Evolutionary conservation across 2,113 vertebrate genomes (phyloP), one percentile per base, ranked within the genome.

Genomic region (Otolemur garnettii): DNA sequence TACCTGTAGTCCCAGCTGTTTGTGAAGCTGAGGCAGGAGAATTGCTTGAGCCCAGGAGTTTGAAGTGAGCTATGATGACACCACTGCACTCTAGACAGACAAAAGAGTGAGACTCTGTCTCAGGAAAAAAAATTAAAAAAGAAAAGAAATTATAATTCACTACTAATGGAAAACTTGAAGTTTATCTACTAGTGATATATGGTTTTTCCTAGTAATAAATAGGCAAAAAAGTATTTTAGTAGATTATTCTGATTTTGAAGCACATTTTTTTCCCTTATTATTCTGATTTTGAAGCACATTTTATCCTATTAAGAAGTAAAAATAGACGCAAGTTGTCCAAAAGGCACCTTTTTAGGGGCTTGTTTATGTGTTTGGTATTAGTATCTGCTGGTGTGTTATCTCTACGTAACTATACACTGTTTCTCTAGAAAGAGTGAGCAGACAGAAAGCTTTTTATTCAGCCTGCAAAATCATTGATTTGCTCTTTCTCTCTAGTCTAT

Each of bases 131-230:
- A 55, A 38, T 38, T 38, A 38, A 12, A 55, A 55, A 55, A 55
- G 15, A 17, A 17, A 74, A 94, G 69, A 93, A n/a, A 95, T 95
- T 96, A 21, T 74, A 94, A 55, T 38, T 89, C 95, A 90, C 91
- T 17, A 30, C 50, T 88, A 87, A 87, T 42, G 24, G 86, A 62
- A 74, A 30, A 82, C 19, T 69, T 74, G 42, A n/a, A 62, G 18
- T 64, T 89, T 83, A 38, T 62, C 88, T 71, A 24, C 64, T 45
- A 35, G 35, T 85, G 85, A 72, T 45, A 1, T n/a, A 12, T 38
- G n/a, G 78, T 35, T 78, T 77, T 77, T 53, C 60, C 38, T 38
- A 3, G 45, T 60, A 26, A 45, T 30, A 83, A 69, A 42, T 17
- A 79, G 74, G 57, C 45, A 66, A 64, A 28, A 5, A 66, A 28